These are phyloP conservation scores for Cryptocheilus praepositus DNA, from an alignment of 2,888 invertebrate genomes.

Conservation along the genomic window DNA sequence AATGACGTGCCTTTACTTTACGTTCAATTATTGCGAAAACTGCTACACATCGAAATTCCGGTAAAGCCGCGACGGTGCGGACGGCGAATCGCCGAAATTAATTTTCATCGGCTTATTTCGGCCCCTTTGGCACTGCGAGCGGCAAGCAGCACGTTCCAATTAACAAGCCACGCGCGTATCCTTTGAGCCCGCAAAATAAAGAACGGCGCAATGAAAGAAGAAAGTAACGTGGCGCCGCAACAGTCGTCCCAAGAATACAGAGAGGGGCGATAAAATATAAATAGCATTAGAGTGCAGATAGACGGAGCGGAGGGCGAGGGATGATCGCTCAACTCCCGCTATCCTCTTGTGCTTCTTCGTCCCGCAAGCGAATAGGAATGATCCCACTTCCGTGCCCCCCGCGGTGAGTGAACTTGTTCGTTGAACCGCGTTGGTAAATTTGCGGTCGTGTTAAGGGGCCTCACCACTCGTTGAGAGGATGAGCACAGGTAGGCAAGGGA, in stretches of 20 bases:
- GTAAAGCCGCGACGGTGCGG: no score
- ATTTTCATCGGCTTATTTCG: no score
- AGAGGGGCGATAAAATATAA: conserved; percentile 1
- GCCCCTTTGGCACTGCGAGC: no score
- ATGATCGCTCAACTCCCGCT: conserved; percentile 7
- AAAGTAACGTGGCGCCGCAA: background rate
- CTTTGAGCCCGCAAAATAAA: no score
- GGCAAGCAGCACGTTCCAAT: no score
- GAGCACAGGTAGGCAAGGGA: conserved; percentile 17
- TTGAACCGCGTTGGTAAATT: conserved; percentile 63
- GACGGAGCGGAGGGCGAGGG: conserved; percentile 14
- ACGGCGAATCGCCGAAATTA: no score
- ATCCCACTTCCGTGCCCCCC: conserved; percentile 40
- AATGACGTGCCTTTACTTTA: no score
- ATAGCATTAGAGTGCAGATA: conserved; percentile 13
- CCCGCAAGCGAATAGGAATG: background rate
- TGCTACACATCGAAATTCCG: no score
- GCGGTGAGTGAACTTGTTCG: conserved; percentile 65
- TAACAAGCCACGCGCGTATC: no score
- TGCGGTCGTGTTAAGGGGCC: conserved; percentile 65
- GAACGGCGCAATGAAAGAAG: background rate
- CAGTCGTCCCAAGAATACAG: background rate
- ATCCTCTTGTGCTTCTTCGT: background rate
- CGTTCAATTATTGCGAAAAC: no score
- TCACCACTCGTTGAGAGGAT: conserved; percentile 32